Conservation (phyloP, 2,888 invertebrate genomes). For the Pterobdella sp. region DNA sequence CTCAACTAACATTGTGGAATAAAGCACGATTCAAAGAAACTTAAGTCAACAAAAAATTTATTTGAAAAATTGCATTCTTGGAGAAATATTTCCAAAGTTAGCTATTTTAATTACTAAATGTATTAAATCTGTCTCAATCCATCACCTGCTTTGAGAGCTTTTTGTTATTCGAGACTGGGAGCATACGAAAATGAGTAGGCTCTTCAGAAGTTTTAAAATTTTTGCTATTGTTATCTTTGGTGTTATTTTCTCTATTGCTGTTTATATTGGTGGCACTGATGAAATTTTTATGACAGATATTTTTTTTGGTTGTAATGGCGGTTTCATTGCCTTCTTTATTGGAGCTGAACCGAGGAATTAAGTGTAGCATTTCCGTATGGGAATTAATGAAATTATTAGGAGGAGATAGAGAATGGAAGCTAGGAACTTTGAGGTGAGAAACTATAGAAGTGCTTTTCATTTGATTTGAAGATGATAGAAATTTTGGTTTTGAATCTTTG, state of each 20-base stretch:
- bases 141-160: background rate
- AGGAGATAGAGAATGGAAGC: no score
- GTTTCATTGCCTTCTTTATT: background rate
- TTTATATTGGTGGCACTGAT: background rate
- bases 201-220: background rate
- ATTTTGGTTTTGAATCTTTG: no score
- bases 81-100: no score
- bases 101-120: no score
- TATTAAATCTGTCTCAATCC: no score
- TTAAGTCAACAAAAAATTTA: no score
- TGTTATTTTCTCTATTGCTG: background rate
- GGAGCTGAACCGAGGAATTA: conserved; percentile 16
- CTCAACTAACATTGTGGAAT: no score
- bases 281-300: background rate
- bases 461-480: no score
- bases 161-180: conserved; percentile 3
- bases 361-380: background rate
- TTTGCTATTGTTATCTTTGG: background rate
- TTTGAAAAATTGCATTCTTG: no score
- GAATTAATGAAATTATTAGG: background rate
- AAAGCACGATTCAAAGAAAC: no score
- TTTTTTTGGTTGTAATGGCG: background rate
- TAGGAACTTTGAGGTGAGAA: no score
- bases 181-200: conserved; percentile 18
- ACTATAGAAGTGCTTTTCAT: no score